Base-by-base conservation (phyloP, 2,888 invertebrate species). In the Ditylenchus weischeri region DNA sequence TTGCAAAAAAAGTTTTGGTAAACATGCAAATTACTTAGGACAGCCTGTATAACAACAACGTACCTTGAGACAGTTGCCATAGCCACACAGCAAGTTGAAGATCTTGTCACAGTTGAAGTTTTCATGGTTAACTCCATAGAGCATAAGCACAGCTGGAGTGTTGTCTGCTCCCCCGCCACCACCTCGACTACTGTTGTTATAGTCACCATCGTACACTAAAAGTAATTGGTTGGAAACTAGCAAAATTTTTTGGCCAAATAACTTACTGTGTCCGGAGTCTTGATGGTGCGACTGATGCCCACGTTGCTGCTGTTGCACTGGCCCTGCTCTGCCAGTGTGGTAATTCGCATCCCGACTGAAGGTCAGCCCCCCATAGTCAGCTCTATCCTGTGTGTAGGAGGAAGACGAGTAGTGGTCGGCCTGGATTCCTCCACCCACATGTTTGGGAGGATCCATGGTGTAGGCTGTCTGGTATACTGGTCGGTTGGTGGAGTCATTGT, bases 21-120 rank as follows among this genome's bases (percentile, higher is more conserved):
- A 29, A n/a, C n/a, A n/a, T n/a, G 29, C 29, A 29, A 29, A 29
- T 4, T 29, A 29, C 29, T 29, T 29, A 5, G 29, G 29, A 29
- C 29, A 29, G 3, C 29, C 3, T 29, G 29, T 29, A 29, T 29
- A 29, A 29, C 29, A 43, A 43, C 15, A 43, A 43, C 43, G 1
- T 85, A 95, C 94, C 89, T 93, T 90, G 80, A 92, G 90, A 75
- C 96, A 94, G 85, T 98, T 98, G 79, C 98, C 98, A 85, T 96
- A 98, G 73, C 96, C 88, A 86, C 98, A 98, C 87, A 98, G 92
- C 80, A 98, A 87, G 86, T 98, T 98, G 88, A 98, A 98, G 71
- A 98, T 88, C 82, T 90, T 89, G 84, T 95, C 94, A 73, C 93
- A 91, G 86, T 95, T 98, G 84, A 93, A 91, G 80, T 91, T 91